Conservation (phyloP, 2,113 vertebrate species). For the Megaptera novaeangliae region DNA sequence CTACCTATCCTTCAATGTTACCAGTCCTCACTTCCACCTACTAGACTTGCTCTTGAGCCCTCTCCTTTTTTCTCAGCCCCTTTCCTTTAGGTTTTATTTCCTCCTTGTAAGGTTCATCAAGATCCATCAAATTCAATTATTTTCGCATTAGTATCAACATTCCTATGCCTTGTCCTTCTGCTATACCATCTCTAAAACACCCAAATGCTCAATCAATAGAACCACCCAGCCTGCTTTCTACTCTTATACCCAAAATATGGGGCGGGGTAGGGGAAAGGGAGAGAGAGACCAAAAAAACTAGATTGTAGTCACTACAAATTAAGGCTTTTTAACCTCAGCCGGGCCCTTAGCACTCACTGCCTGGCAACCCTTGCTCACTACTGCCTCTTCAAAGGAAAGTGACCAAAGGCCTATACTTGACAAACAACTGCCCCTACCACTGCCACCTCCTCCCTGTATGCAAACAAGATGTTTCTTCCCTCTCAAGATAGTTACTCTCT, state of each 20-base stretch:
- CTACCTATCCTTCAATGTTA: not conserved
- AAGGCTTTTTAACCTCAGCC: not conserved
- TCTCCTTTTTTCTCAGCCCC: not conserved
- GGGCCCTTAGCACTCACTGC: not conserved
- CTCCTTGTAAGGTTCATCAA: not conserved
- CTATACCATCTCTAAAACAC: not conserved
- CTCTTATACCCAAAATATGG: not conserved
- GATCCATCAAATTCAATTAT: not conserved
- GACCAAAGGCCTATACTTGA: not conserved
- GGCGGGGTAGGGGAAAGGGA: rapidly evolving
- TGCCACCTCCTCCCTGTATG: not conserved
- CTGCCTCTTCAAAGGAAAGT: not conserved
- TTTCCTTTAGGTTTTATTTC: not conserved
- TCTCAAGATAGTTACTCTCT: not conserved
- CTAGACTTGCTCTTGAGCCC: not conserved
- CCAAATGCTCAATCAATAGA: not conserved
- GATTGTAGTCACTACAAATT: not conserved
- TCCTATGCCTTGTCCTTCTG: not conserved
- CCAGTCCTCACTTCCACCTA: not conserved
- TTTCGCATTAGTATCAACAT: not conserved
- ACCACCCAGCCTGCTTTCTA: not conserved
- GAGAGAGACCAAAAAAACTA: not conserved
- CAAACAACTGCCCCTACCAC: not conserved
- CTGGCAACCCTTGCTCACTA: not conserved
- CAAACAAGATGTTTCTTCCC: not conserved